These are phyloP conservation scores for Nephrotoma flavescens DNA, from an alignment of 2,888 invertebrate genomes.

Conservation along the genomic window DNA sequence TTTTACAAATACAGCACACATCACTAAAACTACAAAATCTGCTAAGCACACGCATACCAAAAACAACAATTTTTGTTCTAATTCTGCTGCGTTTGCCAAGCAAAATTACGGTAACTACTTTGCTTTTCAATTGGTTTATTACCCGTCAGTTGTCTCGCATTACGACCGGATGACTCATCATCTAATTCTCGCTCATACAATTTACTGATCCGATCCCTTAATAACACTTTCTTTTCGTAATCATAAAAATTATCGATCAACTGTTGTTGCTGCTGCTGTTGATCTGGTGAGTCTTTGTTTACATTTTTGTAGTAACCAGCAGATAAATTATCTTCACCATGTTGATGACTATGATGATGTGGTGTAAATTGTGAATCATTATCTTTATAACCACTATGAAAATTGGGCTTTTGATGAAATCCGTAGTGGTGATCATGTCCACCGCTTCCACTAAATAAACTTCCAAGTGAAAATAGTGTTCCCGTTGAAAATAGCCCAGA, in stretches of 20 bases:
- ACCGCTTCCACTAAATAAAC: slow-evolving; percentile 13
- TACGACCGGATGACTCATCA: neutral
- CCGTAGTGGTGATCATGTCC: slow-evolving; percentile 6
- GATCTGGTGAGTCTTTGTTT: slow-evolving; percentile 17
- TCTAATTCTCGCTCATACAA: slow-evolving; percentile 9
- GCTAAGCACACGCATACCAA: neutral
- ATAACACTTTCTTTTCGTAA: slow-evolving; percentile 21
- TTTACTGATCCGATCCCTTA: slow-evolving; percentile 19
- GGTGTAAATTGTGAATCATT: slow-evolving; percentile 16
- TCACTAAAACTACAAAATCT: neutral
- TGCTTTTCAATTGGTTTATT: slow-evolving; percentile 6
- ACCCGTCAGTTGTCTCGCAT: neutral
- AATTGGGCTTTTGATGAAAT: slow-evolving; percentile 8
- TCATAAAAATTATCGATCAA: slow-evolving; percentile 26
- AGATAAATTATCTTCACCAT: slow-evolving; percentile 8
- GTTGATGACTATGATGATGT: slow-evolving; percentile 21
- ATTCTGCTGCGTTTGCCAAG: slow-evolving; percentile 12
- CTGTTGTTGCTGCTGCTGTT: slow-evolving; percentile 19
- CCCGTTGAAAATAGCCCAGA: slow-evolving; percentile 51
- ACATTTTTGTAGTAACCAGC: slow-evolving; percentile 22
- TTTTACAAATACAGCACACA: neutral
- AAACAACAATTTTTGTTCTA: neutral
- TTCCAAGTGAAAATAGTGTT: slow-evolving; percentile 20
- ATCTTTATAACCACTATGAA: slow-evolving; percentile 9
- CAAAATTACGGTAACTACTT: slow-evolving; percentile 13